These are phyloP conservation scores for Herpailurus yagouaroundi DNA, from an alignment of 2,113 vertebrate species.

Conservation along the genomic window DNA sequence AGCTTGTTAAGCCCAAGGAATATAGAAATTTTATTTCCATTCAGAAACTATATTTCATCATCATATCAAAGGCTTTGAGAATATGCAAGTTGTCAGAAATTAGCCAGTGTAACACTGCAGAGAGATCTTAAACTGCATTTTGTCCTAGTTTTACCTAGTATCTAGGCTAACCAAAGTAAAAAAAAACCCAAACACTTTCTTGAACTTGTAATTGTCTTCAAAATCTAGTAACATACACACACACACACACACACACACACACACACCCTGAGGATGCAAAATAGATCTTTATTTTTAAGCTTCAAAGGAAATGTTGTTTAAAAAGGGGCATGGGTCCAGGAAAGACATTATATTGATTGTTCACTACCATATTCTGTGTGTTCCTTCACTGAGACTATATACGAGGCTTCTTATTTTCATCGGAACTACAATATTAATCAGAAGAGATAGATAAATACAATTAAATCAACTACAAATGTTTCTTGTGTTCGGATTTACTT, in stretches of 20 bases:
- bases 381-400: background rate
- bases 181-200: background rate
- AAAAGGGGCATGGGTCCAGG: background rate
- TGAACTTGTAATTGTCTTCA: background rate
- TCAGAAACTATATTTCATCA: background rate
- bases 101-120: background rate
- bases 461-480: background rate
- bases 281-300: background rate
- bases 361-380: background rate
- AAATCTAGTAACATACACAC: background rate
- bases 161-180: background rate
- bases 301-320: constrained; percentile 32
- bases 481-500: background rate
- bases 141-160: background rate
- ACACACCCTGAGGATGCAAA: background rate
- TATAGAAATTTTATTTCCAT: constrained; percentile 3
- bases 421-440: background rate
- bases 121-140: background rate
- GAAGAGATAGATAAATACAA: background rate
- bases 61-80: background rate
- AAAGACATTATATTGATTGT: background rate
- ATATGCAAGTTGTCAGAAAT: background rate
- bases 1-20: background rate
- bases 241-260: background rate
- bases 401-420: constrained; percentile 2